These are phyloP conservation scores for Prorops nasuta DNA, from an alignment of 1,140 invertebrate genomes.

Conservation along the genomic window DNA sequence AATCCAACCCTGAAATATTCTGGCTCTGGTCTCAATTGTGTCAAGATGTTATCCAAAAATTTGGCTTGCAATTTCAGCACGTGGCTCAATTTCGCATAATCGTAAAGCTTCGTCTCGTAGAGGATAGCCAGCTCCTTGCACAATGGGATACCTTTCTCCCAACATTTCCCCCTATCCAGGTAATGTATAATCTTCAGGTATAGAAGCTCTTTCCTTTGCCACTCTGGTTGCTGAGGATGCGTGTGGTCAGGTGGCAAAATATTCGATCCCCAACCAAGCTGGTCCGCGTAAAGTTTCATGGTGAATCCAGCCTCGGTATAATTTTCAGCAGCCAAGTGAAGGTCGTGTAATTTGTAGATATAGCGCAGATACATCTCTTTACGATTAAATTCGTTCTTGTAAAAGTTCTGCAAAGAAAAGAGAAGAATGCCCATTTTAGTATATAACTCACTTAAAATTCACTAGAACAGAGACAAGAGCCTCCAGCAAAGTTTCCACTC, in stretches of 20 bases:
- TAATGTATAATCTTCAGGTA: slow-evolving; percentile 91
- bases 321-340: slow-evolving; percentile 92
- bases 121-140: slow-evolving; percentile 88
- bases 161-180: slow-evolving; percentile 94
- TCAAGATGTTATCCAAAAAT: slow-evolving; percentile 89
- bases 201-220: slow-evolving; percentile 89
- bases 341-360: slow-evolving; percentile 93
- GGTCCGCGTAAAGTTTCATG: slow-evolving; percentile 88
- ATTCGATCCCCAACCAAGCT: slow-evolving; percentile 82
- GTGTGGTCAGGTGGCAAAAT: slow-evolving; percentile 63
- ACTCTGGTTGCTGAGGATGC: slow-evolving; percentile 75
- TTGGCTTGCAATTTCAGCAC: slow-evolving; percentile 82
- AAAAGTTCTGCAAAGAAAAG: slow-evolving; percentile 81
- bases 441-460: not conserved
- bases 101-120: slow-evolving; percentile 87
- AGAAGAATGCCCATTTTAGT: slow-evolving; percentile 31
- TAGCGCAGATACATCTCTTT: slow-evolving; percentile 97
- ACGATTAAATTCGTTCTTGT: slow-evolving; percentile 92
- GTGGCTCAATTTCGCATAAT: slow-evolving; percentile 85
- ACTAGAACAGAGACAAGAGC: no score
- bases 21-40: slow-evolving; percentile 82
- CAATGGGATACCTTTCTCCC: slow-evolving; percentile 93
- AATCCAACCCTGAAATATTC: slow-evolving; percentile 98
- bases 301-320: slow-evolving; percentile 96
- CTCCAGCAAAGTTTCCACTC: no score